Percentiles rank a stretch among this genome's conserved stretches.
These are phyloP conservation scores for Kradibia gibbosae DNA, from an alignment of 1,140 invertebrate species.

Conservation along the genomic window DNA sequence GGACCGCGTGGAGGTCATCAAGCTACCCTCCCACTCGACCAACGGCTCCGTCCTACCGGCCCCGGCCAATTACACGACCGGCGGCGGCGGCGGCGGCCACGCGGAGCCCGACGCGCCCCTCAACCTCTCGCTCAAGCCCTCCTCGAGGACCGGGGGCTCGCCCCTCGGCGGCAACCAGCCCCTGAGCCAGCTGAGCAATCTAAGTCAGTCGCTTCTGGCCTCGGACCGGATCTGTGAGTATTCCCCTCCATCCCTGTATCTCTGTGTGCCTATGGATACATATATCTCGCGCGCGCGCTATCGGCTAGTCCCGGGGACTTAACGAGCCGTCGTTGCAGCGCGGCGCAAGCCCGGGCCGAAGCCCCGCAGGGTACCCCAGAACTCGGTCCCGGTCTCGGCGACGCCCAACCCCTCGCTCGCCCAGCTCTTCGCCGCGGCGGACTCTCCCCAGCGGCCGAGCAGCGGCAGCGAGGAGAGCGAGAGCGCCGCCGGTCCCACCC, in stretches of 20 bases:
- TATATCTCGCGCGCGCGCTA: neutral
- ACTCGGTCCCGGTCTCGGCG: conserved; percentile 71
- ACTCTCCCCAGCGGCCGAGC: conserved; percentile 75
- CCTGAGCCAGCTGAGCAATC: conserved; percentile 75
- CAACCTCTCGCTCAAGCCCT: conserved; percentile 85
- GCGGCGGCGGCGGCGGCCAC: conserved; percentile 70
- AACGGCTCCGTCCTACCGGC: conserved; percentile 72
- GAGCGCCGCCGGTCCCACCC: conserved; percentile 67
- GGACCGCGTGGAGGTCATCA: conserved; percentile 85
- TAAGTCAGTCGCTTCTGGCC: conserved; percentile 70
- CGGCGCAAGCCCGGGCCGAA: conserved; percentile 83
- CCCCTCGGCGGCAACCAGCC: conserved; percentile 68
- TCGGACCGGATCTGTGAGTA: conserved; percentile 75
- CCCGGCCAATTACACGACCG: conserved; percentile 67
- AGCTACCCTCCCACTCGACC: conserved; percentile 76
- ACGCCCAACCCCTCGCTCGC: conserved; percentile 73
- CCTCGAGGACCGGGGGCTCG: conserved; percentile 69
- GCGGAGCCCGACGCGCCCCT: conserved; percentile 82
- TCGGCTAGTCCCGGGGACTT: too few relatives aligned
- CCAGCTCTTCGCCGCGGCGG: conserved; percentile 74
- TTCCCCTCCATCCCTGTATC: neutral
- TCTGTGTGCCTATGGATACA: neutral
- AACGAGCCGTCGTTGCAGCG: conserved; percentile 66
- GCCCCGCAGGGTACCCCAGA: conserved; percentile 79
- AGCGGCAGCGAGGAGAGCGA: conserved; percentile 81